phyloP scores from a whole-genome alignment of 1,140 invertebrate genomes.

The Steinernema feltiae region DNA sequence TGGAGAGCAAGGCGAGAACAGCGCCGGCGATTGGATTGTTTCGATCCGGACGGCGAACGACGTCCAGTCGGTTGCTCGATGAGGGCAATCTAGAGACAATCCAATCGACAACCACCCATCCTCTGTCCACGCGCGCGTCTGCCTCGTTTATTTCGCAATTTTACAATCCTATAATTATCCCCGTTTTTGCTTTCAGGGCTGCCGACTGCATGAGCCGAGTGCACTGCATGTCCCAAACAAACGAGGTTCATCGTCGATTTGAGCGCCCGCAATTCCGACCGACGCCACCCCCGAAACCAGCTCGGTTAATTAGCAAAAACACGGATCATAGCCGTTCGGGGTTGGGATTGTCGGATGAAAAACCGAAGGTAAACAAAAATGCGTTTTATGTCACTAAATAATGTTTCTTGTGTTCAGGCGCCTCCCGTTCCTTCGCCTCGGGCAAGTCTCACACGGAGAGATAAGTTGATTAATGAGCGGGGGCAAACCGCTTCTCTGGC shows the following conservation, averaged over 20 bases:
- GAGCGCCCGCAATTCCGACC: slow-evolving; percentile 5
- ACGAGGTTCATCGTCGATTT: background rate
- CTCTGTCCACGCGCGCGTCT: background rate
- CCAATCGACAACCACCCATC: too few relatives aligned
- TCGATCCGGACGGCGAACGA: background rate
- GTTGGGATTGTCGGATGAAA: slow-evolving; percentile 9
- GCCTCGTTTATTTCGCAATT: background rate
- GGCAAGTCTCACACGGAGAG: slow-evolving; percentile 9
- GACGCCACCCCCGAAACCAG: slow-evolving; percentile 21
- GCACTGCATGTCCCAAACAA: background rate
- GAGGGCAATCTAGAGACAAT: background rate
- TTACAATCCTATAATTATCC: background rate
- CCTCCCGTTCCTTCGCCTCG: slow-evolving; percentile 1
- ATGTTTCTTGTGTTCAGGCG: background rate
- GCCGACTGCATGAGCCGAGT: slow-evolving; percentile 7
- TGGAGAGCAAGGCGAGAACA: background rate
- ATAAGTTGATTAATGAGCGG: background rate
- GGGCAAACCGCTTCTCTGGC: background rate
- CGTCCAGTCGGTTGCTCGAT: background rate
- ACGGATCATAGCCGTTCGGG: background rate
- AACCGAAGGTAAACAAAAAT: slow-evolving; percentile 11
- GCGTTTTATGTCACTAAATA: background rate
- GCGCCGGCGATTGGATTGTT: background rate
- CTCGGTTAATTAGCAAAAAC: slow-evolving; percentile 20
- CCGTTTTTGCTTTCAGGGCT: background rate